These are phyloP conservation scores for Ardeotis arabs DNA, from an alignment of 2,113 vertebrate genomes.

Conservation along the genomic window DNA sequence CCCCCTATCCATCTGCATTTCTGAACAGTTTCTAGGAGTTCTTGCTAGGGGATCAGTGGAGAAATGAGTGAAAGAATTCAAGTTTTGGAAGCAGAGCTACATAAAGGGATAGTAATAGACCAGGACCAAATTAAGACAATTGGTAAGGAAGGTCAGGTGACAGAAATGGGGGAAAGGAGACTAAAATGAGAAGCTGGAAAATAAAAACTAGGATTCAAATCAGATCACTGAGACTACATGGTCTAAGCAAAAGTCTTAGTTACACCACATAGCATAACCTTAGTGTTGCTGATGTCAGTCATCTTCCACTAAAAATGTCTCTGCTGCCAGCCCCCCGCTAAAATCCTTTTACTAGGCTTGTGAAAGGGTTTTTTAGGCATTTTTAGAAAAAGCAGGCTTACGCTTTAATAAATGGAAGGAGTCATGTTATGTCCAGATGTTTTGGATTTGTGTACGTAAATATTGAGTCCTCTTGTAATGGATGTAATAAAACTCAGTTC, in stretches of 20 bases:
- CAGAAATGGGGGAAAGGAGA: not conserved
- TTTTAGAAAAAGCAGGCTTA: not conserved
- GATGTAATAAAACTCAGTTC: not conserved
- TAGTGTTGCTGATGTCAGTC: not conserved
- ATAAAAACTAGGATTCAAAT: not conserved
- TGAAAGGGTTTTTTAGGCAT: not conserved
- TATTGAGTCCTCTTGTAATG: not conserved
- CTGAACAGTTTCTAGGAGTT: not conserved
- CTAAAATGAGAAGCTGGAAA: not conserved
- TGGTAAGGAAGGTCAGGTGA: not conserved
- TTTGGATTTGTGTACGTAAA: not conserved
- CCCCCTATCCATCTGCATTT: not conserved
- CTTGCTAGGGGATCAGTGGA: not conserved
- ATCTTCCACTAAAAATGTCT: not conserved
- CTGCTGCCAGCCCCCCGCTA: rapidly evolving
- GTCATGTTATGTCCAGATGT: not conserved
- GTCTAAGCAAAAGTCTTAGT: not conserved
- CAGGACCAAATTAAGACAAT: not conserved
- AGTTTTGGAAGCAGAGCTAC: not conserved
- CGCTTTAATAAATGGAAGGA: not conserved
- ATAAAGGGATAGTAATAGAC: rapidly evolving
- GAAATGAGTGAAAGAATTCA: not conserved
- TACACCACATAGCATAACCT: not conserved
- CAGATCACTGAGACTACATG: not conserved
- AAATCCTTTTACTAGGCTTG: not conserved